These are phyloP conservation scores for Sternarchorhynchus goeldii DNA, from an alignment of 2,797 vertebrate species.

Conservation along the genomic window DNA sequence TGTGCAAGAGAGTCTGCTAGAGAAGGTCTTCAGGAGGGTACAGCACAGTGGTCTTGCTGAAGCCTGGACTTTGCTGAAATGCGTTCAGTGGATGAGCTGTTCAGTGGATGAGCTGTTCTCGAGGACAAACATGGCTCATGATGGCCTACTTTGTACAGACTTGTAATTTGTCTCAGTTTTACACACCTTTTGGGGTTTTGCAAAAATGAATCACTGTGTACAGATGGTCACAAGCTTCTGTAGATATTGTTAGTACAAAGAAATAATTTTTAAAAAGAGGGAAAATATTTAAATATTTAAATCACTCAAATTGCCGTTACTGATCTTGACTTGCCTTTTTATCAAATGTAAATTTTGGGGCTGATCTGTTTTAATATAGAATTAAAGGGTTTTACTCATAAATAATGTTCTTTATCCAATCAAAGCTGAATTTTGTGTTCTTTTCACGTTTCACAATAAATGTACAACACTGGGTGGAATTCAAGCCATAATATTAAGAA, in stretches of 20 bases:
- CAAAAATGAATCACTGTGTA: slow-evolving; percentile 85
- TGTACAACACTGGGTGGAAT: too few species aligned
- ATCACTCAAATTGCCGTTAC: slow-evolving; percentile 77
- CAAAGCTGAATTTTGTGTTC: neutral
- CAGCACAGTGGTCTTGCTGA: slow-evolving; percentile 84
- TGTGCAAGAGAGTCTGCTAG: slow-evolving; percentile 21
- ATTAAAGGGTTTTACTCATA: slow-evolving; percentile 51
- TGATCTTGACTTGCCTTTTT: slow-evolving; percentile 93
- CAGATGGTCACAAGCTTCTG: slow-evolving; percentile 89
- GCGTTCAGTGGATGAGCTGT: slow-evolving; percentile 82
- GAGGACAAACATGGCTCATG: slow-evolving; percentile 70
- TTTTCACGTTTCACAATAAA: too few species aligned
- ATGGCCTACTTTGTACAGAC: slow-evolving; percentile 78
- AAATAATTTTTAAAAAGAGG: slow-evolving; percentile 58
- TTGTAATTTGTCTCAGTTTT: slow-evolving; percentile 88
- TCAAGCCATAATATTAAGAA: too few species aligned
- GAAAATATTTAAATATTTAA: slow-evolving; percentile 84
- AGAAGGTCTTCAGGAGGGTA: slow-evolving; percentile 77
- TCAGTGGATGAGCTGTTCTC: slow-evolving; percentile 74
- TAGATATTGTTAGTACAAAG: slow-evolving; percentile 84
- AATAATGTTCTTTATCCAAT: slow-evolving; percentile 31
- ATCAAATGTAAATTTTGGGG: slow-evolving; percentile 76
- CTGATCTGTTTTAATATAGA: slow-evolving; percentile 71
- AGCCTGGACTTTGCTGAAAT: slow-evolving; percentile 90
- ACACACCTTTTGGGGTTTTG: slow-evolving; percentile 68